These are phyloP conservation scores for Thelaira solivaga DNA, from an alignment of 2,888 invertebrate species.

Conservation along the genomic window DNA sequence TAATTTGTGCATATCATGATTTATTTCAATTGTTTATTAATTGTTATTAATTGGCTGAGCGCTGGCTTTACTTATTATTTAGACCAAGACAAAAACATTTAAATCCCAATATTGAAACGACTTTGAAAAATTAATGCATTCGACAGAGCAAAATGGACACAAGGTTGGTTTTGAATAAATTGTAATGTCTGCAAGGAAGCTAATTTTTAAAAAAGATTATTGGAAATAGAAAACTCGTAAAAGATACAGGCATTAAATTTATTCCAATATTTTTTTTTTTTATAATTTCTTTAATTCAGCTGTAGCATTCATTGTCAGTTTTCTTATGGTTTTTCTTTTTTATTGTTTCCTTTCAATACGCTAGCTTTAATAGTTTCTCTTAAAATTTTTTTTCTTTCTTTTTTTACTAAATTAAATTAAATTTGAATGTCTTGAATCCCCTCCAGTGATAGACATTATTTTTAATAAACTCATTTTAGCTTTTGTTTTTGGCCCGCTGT, in stretches of 20 bases:
- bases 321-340: neutral
- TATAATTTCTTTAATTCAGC: too few species aligned
- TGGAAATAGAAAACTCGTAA: neutral
- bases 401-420: conserved; percentile 29
- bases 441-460: conserved; percentile 33
- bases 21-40: conserved; percentile 8
- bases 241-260: neutral
- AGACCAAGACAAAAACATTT: too few species aligned
- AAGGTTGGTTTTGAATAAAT: neutral
- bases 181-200: neutral
- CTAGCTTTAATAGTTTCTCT: conserved; percentile 1
- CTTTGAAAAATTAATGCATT: neutral
- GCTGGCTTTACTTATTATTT: too few species aligned
- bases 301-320: conserved; percentile 17
- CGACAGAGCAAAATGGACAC: neutral
- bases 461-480: conserved; percentile 41
- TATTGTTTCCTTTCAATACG: neutral
- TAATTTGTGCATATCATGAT: conserved; percentile 2
- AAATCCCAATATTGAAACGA: neutral
- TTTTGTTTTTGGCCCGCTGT: conserved; percentile 32
- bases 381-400: neutral
- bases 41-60: conserved; percentile 4
- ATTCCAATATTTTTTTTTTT: too few species aligned
- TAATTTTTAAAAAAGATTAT: neutral
- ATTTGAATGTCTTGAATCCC: conserved; percentile 27